These are phyloP conservation scores for Chelon labrosus DNA, from an alignment of 2,797 vertebrate species.

Conservation along the genomic window DNA sequence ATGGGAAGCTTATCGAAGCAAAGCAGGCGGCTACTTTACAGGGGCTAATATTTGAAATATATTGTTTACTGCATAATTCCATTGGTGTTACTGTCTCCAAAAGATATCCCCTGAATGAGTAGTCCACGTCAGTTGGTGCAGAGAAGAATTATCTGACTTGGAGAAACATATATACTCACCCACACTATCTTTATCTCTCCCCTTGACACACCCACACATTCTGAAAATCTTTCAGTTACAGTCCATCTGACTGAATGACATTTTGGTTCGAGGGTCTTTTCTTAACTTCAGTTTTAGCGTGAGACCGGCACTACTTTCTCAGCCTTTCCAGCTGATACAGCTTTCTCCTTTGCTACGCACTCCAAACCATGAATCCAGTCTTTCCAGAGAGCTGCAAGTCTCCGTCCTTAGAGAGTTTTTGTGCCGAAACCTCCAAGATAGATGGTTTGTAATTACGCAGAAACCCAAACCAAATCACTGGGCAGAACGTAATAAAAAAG, in stretches of 20 bases:
- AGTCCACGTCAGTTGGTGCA: constrained; percentile 12
- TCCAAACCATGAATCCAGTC: constrained; percentile 9
- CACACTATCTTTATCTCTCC: constrained; percentile 19
- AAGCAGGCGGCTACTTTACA: too few species aligned
- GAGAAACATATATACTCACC: constrained; percentile 30
- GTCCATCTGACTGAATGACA: background rate
- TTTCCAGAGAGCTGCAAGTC: background rate
- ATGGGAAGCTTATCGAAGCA: too few species aligned
- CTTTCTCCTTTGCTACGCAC: too few species aligned
- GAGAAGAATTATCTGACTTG: constrained; percentile 18
- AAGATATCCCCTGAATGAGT: background rate
- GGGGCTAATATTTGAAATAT: too few species aligned
- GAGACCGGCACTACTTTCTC: background rate
- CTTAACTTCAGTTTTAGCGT: background rate
- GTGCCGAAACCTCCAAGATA: too few species aligned
- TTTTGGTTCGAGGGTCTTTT: background rate
- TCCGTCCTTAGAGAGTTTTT: background rate
- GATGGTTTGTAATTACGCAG: constrained; percentile 9
- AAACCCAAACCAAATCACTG: constrained; percentile 3
- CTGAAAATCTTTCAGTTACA: background rate
- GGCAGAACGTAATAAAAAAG: constrained; percentile 1
- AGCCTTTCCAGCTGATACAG: background rate
- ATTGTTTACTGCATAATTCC: background rate
- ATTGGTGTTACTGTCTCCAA: background rate
- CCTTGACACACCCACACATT: background rate